Evolutionary conservation across 2,888 invertebrate genomes (phyloP).

Genomic region (Calameuta filiformis): DNA sequence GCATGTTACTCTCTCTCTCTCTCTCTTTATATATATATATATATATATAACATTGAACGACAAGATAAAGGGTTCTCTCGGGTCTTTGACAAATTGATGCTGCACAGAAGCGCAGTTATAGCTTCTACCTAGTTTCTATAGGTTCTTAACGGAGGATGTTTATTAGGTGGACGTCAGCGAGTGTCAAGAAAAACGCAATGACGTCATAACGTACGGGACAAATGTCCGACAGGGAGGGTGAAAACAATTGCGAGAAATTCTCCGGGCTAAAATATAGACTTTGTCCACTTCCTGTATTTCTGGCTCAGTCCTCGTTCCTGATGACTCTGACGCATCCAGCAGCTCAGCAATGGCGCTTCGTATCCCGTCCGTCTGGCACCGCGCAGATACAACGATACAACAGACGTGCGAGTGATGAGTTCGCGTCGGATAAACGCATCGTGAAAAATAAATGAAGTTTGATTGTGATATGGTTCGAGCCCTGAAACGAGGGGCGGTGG

Average conservation of each 20-base stretch:
- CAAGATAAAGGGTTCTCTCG: slow-evolving; percentile 46
- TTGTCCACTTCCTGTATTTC: background rate
- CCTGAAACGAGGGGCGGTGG: slow-evolving; percentile 1
- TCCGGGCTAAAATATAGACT: background rate
- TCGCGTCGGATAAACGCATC: slow-evolving; percentile 34
- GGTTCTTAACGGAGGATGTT: slow-evolving; percentile 50
- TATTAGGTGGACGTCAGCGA: slow-evolving; percentile 26
- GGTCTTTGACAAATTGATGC: slow-evolving; percentile 49
- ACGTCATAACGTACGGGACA: background rate
- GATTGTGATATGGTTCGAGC: slow-evolving; percentile 33
- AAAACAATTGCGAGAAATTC: background rate
- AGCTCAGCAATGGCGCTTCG: background rate
- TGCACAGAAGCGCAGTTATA: slow-evolving; percentile 36
- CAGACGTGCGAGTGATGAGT: slow-evolving; percentile 4
- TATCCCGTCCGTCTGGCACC: background rate
- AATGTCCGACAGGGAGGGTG: background rate
- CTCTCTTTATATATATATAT: background rate
- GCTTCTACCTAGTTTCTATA: background rate
- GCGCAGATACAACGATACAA: background rate
- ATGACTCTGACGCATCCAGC: background rate
- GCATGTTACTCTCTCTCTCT: slow-evolving; percentile 24
- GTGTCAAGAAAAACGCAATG: background rate
- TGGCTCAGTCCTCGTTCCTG: background rate
- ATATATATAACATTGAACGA: slow-evolving; percentile 23
- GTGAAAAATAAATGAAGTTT: slow-evolving; percentile 51